These are phyloP conservation scores for Chrysina gloriosa DNA, from an alignment of 2,888 invertebrate genomes.

Conservation along the genomic window DNA sequence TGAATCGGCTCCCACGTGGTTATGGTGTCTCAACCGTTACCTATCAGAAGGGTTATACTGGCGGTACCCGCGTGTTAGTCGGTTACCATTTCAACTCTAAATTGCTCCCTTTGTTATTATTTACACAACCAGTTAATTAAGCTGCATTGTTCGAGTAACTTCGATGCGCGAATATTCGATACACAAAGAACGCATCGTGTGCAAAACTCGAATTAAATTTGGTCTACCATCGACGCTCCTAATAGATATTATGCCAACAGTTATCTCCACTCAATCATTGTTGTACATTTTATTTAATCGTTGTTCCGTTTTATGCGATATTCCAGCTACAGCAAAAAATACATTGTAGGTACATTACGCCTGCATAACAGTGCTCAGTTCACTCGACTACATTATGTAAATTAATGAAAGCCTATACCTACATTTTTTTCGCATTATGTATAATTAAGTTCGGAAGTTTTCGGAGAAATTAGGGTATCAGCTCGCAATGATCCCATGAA, in stretches of 20 bases:
- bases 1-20: background rate
- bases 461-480: no score
- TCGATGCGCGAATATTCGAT: slow-evolving; percentile 7
- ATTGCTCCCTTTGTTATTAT: slow-evolving; percentile 32
- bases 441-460: no score
- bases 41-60: background rate
- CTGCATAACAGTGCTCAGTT: no score
- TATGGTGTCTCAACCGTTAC: background rate
- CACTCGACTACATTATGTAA: no score
- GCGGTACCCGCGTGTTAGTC: background rate
- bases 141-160: slow-evolving; percentile 13
- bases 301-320: no score
- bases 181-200: slow-evolving; percentile 7
- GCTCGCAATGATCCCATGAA: no score
- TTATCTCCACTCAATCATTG: no score
- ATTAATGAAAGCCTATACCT: no score
- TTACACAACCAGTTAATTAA: slow-evolving; percentile 29
- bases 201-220: slow-evolving; percentile 1
- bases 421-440: no score
- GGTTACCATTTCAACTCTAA: slow-evolving; percentile 9
- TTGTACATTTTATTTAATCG: no score
- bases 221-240: background rate
- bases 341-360: no score
- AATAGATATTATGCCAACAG: background rate
- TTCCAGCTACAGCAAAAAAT: no score